Percentiles rank a stretch among this genome's conserved stretches.
These are phyloP conservation scores for Neuroterus valhalla DNA, from an alignment of 1,140 invertebrate genomes.

Conservation along the genomic window DNA sequence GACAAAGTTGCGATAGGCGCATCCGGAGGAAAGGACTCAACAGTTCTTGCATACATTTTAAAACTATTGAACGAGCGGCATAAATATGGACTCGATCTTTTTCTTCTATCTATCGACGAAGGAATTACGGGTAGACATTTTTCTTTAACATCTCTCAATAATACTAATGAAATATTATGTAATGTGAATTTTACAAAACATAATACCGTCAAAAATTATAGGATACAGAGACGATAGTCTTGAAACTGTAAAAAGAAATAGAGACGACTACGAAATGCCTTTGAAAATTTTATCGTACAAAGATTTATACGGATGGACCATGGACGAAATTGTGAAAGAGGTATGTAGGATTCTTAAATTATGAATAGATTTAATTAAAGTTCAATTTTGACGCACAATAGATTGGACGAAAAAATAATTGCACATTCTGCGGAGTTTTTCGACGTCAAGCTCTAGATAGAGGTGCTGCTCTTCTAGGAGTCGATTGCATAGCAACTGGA, in stretches of 20 bases:
- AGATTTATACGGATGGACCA: constrained; percentile 99
- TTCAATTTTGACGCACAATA: constrained; percentile 61
- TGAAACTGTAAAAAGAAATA: constrained; percentile 96
- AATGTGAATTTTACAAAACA: background rate
- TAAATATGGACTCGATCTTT: constrained; percentile 93
- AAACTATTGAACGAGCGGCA: constrained; percentile 94
- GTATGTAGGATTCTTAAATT: constrained; percentile 57
- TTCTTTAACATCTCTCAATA: constrained; percentile 22
- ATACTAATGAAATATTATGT: constrained; percentile 22
- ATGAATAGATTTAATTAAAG: background rate
- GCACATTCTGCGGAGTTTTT: constrained; percentile 99
- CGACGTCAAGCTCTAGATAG: constrained; percentile 96
- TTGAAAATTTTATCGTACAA: constrained; percentile 98
- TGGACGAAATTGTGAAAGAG: constrained; percentile 97
- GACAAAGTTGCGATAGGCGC: constrained; percentile 96
- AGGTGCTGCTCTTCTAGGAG: constrained; percentile 90
- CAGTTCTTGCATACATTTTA: constrained; percentile 94
- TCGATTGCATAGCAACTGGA: constrained; percentile 96
- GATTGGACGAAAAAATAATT: constrained; percentile 98
- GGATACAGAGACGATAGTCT: constrained; percentile 99
- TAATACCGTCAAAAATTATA: constrained; percentile 51
- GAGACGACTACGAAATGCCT: constrained; percentile 94
- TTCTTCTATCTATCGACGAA: constrained; percentile 98
- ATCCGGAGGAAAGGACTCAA: constrained; percentile 99
- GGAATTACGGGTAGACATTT: constrained; percentile 87